Conservation (phyloP, 2,797 vertebrate genomes). For the Microctenopoma steveboyesi region DNA sequence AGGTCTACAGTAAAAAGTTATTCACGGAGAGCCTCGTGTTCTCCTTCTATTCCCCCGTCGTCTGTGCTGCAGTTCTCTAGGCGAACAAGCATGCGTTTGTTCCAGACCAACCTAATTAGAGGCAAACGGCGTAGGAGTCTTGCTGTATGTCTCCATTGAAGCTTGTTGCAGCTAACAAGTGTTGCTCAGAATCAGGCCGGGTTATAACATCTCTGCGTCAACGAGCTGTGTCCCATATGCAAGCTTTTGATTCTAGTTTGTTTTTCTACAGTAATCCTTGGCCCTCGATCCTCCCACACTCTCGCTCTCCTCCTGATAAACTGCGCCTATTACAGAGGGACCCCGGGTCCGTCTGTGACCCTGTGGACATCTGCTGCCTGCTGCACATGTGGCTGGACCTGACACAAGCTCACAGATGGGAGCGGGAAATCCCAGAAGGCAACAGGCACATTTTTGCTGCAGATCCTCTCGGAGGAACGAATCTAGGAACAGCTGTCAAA, state of each 20-base stretch:
- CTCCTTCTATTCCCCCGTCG: background rate
- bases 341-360: slow-evolving; percentile 37
- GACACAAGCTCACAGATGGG: slow-evolving; percentile 53
- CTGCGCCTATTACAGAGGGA: slow-evolving; percentile 42
- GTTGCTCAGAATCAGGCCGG: slow-evolving; percentile 29
- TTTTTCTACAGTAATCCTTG: slow-evolving; percentile 18
- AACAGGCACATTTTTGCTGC: background rate
- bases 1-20: slow-evolving; percentile 12
- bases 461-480: slow-evolving; percentile 12
- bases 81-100: slow-evolving; percentile 5
- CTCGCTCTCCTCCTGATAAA: slow-evolving; percentile 25
- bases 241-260: slow-evolving; percentile 45
- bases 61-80: slow-evolving; percentile 17
- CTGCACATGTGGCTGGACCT: slow-evolving; percentile 42
- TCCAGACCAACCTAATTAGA: slow-evolving; percentile 59
- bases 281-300: slow-evolving; percentile 31
- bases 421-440: slow-evolving; percentile 54
- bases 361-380: slow-evolving; percentile 60
- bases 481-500: slow-evolving; percentile 54
- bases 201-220: slow-evolving; percentile 40
- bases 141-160: slow-evolving; percentile 52
- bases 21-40: background rate
- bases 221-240: slow-evolving; percentile 40
- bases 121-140: slow-evolving; percentile 36
- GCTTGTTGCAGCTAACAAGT: slow-evolving; percentile 34